phyloP scores from a whole-genome alignment of 2,113 vertebrate genomes.

The Tragelaphus imberbis region DNA sequence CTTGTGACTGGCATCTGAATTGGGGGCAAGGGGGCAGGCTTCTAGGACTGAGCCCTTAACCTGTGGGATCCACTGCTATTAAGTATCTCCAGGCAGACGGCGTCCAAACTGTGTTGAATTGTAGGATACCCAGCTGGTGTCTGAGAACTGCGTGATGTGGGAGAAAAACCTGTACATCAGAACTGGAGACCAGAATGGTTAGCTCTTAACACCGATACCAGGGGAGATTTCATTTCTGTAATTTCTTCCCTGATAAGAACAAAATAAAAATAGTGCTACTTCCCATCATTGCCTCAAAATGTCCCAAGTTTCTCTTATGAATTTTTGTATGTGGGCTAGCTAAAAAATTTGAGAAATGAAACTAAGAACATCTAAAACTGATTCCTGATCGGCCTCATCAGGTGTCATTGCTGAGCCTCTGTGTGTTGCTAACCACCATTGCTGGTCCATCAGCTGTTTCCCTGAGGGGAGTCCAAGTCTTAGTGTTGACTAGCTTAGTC shows the following conservation, averaged over 20 bases:
- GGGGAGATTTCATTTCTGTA: background rate
- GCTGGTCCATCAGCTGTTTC: background rate
- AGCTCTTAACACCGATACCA: background rate
- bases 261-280: background rate
- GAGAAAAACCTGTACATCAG: background rate
- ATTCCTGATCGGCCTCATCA: background rate
- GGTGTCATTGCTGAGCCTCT: background rate
- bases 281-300: background rate
- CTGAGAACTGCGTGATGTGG: background rate
- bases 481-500: background rate
- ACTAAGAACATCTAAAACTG: background rate
- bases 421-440: background rate
- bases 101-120: background rate
- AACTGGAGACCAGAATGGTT: background rate
- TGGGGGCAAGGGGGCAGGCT: background rate
- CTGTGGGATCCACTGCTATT: background rate
- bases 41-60: background rate
- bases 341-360: slow-evolving; percentile 19
- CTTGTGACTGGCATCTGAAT: background rate
- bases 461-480: background rate
- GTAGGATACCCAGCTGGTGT: background rate
- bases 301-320: background rate
- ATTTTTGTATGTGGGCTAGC: background rate
- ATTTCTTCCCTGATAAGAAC: background rate
- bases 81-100: background rate